Percentiles rank a stretch among this genome's conserved stretches.
phyloP scores from a whole-genome alignment of 2,113 vertebrate genomes.

The Mionectes macconnelli region DNA sequence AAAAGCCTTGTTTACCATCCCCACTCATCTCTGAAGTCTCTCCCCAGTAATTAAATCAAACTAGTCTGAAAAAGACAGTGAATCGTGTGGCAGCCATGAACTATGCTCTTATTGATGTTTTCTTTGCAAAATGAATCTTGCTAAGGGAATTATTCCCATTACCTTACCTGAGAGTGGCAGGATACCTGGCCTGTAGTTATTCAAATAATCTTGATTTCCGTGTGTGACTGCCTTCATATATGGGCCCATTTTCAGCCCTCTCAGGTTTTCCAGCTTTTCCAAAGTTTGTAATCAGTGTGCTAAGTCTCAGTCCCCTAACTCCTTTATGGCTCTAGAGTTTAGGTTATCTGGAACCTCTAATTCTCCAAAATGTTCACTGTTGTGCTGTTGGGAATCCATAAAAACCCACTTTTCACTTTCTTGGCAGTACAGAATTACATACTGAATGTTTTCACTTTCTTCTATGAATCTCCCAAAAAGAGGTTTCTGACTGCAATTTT shows the following conservation, averaged over 20 bases:
- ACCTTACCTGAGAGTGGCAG: background rate
- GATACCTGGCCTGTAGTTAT: background rate
- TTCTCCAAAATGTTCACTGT: background rate
- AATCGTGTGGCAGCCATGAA: background rate
- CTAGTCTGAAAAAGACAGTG: background rate
- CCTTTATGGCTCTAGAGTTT: background rate
- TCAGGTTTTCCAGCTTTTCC: background rate
- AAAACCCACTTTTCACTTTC: background rate
- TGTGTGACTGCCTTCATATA: background rate
- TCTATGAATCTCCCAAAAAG: background rate
- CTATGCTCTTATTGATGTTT: background rate
- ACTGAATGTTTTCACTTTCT: background rate
- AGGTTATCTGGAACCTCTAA: background rate
- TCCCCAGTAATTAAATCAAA: background rate
- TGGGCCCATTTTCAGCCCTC: background rate
- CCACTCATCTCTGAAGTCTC: background rate
- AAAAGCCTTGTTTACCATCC: background rate
- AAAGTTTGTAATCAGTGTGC: accelerated
- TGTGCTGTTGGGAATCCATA: background rate
- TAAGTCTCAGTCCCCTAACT: background rate
- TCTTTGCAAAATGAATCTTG: background rate
- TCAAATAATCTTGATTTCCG: background rate
- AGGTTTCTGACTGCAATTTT: background rate
- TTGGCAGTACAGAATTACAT: background rate
- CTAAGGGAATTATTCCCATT: background rate